Evolutionary conservation across 2,113 vertebrate species (phyloP).

Genomic region (Passer montanus): DNA sequence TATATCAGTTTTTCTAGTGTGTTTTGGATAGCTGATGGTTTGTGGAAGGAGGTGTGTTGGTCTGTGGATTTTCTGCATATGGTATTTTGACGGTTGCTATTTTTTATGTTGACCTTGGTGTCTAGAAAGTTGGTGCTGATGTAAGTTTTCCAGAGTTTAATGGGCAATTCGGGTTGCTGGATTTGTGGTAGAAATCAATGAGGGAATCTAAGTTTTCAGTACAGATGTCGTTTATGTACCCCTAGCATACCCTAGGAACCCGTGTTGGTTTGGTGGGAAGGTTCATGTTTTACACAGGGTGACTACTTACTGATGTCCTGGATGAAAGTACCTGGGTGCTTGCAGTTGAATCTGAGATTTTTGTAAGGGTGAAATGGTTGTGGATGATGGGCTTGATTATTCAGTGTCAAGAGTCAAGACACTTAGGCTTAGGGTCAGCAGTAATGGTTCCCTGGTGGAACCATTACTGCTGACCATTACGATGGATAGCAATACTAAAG

Average conservation of each 20-base stretch:
- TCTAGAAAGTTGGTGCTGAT: slow-evolving; percentile 59
- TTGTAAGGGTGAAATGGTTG: background rate
- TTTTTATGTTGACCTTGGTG: slow-evolving; percentile 58
- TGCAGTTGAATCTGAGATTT: background rate
- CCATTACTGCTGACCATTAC: too few species aligned
- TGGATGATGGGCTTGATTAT: background rate
- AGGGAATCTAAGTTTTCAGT: background rate
- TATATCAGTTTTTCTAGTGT: slow-evolving; percentile 50
- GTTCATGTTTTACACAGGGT: background rate
- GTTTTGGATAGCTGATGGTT: slow-evolving; percentile 58
- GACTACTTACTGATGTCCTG: background rate
- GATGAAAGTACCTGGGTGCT: background rate
- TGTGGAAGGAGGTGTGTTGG: slow-evolving; percentile 67
- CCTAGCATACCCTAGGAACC: background rate
- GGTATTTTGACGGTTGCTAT: slow-evolving; percentile 65
- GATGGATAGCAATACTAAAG: background rate
- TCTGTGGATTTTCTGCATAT: slow-evolving; percentile 71
- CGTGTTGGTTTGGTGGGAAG: background rate
- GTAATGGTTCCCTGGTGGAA: background rate
- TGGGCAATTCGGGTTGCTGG: background rate
- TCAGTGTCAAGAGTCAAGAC: background rate
- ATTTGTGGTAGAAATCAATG: slow-evolving; percentile 27
- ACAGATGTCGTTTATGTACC: background rate
- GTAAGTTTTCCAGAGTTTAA: slow-evolving; percentile 58
- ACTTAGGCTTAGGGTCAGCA: background rate